Evolutionary conservation across 2,888 invertebrate species (phyloP).

Genomic region (Eupithecia abbreviata): DNA sequence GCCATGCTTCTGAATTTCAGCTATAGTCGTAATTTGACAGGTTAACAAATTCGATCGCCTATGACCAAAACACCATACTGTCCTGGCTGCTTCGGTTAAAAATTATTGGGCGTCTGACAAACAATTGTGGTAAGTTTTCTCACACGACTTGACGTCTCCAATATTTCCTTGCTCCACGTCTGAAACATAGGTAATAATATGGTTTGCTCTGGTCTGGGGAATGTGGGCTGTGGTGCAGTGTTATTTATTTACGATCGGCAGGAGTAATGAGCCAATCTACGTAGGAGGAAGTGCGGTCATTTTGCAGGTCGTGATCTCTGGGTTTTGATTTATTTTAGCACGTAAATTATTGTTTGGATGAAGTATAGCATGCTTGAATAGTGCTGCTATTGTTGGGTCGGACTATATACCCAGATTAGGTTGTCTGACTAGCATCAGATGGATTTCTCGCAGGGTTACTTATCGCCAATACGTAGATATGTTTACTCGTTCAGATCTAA

Average conservation of each 20-base stretch:
- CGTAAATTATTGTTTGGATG: constrained; percentile 8
- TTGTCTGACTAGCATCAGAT: neutral
- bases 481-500: neutral
- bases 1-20: neutral
- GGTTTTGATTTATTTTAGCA: constrained; percentile 26
- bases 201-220: constrained; percentile 27
- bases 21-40: neutral
- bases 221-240: constrained; percentile 32
- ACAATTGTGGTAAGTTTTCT: neutral
- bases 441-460: too few species aligned
- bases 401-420: neutral
- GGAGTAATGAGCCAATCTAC: constrained; percentile 38
- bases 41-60: neutral
- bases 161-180: neutral
- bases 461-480: too few species aligned
- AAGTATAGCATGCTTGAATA: neutral
- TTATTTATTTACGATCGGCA: constrained; percentile 38
- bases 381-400: neutral
- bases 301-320: constrained; percentile 33
- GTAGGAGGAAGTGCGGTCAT: constrained; percentile 35
- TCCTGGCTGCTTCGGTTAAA: neutral
- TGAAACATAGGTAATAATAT: constrained; percentile 32
- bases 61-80: neutral
- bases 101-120: neutral
- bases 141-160: neutral